Evolutionary conservation across 2,797 vertebrate genomes (phyloP).

Genomic region (Amblyraja radiata): DNA sequence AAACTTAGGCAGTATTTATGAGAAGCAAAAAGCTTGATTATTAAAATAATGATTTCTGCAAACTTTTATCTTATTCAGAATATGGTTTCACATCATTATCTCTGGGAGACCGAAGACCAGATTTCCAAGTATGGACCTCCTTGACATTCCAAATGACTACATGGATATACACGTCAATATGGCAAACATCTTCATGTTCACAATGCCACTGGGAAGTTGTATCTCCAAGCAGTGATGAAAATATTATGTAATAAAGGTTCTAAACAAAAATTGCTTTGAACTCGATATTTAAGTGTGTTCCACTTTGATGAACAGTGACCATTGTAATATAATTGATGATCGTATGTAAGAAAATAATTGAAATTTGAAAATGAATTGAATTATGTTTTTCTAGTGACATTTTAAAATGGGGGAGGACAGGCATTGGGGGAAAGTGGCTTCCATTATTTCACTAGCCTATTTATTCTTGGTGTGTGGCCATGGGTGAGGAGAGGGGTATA

Average conservation of each 20-base stretch:
- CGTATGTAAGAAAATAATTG: not conserved
- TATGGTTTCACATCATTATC: not conserved
- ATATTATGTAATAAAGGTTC: not conserved
- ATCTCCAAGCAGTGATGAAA: not conserved
- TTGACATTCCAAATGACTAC: not conserved
- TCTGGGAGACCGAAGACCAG: not conserved
- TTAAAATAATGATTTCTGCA: not conserved
- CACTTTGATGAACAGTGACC: not conserved
- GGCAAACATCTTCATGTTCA: not conserved
- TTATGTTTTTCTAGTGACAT: not conserved
- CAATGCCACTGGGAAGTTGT: no score
- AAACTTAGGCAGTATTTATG: not conserved
- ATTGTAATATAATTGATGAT: not conserved
- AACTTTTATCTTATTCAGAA: not conserved
- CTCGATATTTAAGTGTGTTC: no score
- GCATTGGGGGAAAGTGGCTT: not conserved
- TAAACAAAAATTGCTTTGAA: not conserved
- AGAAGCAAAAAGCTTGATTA: not conserved
- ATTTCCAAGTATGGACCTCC: not conserved
- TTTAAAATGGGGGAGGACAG: not conserved
- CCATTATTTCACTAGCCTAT: not conserved
- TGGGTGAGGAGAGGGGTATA: no score
- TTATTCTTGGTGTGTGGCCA: not conserved
- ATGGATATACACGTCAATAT: not conserved
- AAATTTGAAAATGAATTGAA: not conserved